Conservation (phyloP, 2,797 vertebrate species). For the Hozukius guyotensis region DNA sequence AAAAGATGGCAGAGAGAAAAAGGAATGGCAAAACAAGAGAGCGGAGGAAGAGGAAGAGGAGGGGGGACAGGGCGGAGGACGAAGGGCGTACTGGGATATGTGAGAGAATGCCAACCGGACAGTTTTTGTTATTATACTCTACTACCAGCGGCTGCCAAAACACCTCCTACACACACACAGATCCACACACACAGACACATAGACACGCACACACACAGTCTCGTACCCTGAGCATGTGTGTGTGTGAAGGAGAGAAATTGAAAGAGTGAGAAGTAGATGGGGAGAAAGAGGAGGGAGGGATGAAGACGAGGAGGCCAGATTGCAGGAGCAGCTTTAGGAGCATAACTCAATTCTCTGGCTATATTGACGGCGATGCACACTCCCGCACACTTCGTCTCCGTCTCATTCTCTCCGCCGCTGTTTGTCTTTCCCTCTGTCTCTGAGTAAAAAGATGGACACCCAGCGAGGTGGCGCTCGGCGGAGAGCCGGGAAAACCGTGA, state of each 20-base stretch:
- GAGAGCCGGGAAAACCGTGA: not conserved
- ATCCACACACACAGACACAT: slow-evolving; percentile 9
- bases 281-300: slow-evolving; percentile 3
- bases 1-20: slow-evolving; percentile 56
- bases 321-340: slow-evolving; percentile 54
- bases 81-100: slow-evolving; percentile 61
- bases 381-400: slow-evolving; percentile 31
- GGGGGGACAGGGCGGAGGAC: slow-evolving; percentile 50
- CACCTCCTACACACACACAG: slow-evolving; percentile 64
- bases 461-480: not conserved
- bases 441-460: slow-evolving; percentile 4
- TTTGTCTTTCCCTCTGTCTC: slow-evolving; percentile 3
- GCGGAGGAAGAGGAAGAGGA: slow-evolving; percentile 28
- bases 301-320: slow-evolving; percentile 50
- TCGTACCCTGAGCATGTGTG: slow-evolving; percentile 39
- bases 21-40: slow-evolving; percentile 43
- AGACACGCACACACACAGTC: slow-evolving; percentile 10
- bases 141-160: slow-evolving; percentile 62
- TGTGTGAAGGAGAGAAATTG: slow-evolving; percentile 27
- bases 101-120: slow-evolving; percentile 69
- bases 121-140: slow-evolving; percentile 70
- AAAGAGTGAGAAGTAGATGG: slow-evolving; percentile 42
- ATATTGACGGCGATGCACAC: slow-evolving; percentile 21
- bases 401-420: slow-evolving; percentile 9
- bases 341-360: slow-evolving; percentile 53